Evolutionary conservation across 2,797 vertebrate genomes (phyloP), one percentile per base, ranked within the genome.

Genomic region (Thunnus albacares): DNA sequence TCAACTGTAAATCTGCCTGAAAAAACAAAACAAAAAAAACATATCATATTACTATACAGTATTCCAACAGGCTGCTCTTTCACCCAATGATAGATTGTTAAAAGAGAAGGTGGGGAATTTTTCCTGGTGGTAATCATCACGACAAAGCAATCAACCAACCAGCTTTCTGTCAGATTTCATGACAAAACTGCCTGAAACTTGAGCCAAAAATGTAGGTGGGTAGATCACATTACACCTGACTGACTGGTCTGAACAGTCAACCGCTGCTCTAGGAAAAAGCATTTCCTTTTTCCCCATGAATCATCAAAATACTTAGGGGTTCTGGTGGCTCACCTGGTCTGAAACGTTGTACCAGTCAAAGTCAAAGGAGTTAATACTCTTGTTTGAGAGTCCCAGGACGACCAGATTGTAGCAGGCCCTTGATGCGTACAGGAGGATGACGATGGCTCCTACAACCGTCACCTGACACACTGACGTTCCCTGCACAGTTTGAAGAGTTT

Each of bases 291-390:
- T 45, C 5, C 43, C 14, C 43, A 45, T 4, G 43, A 22, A 51
- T 24, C 5, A 15, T 38, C 15, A 43, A 26, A 18, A 53, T 28
- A 53, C 20, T 17, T 24, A 43, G 7, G 47, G 9, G 47, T 7
- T 24, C 14, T 0, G 13, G 52, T 17, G 65, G 69, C 5, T 87
- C 70, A 96, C 98, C 98, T 99, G 98, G 93, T 99, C 98, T 20
- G 98, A 98, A 8, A 99, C 97, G 14, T 99, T 98, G 96, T 99
- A 99, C 98, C 97, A 99, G 94, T 98, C 98, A 0, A 97, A 99
- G 90, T 99, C 97, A 58, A 99, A 98, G 24, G 97, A 97, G 86
- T 96, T 96, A 4, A 98, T 96, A 33, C 88, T 96, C 84, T 95
- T 96, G 92, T 96, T 96, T 4, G 97, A 96, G 77, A 99, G 96